phyloP scores from a whole-genome alignment of 2,888 invertebrate species.

The Ophioninae sp. region DNA sequence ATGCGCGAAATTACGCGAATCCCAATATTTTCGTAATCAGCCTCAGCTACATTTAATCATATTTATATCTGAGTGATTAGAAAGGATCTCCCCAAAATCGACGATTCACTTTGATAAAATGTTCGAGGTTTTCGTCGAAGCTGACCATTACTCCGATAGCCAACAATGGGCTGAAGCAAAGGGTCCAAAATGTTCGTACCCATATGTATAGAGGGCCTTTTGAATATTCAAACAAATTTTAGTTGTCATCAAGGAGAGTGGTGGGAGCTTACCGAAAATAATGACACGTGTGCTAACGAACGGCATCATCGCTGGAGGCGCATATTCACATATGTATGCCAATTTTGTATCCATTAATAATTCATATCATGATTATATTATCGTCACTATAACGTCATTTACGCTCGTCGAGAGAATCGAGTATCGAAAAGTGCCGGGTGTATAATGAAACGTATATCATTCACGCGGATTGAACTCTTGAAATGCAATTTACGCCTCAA shows the following conservation, averaged over 20 bases:
- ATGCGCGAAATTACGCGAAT: neutral
- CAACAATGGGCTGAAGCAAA: neutral
- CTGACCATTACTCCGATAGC: neutral
- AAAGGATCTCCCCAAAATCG: neutral
- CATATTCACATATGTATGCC: conserved; percentile 17
- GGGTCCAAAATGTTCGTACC: neutral
- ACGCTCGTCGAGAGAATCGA: conserved; percentile 51
- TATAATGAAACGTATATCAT: neutral
- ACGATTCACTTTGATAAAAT: neutral
- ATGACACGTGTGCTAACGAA: conserved; percentile 22
- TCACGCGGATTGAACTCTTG: neutral
- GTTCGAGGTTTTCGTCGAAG: neutral
- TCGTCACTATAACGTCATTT: conserved; percentile 38
- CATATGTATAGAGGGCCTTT: neutral
- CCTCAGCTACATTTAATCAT: neutral
- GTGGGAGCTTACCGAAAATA: conserved; percentile 40
- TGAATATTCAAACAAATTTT: conserved; percentile 41
- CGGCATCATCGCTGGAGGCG: neutral
- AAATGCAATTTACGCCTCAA: neutral
- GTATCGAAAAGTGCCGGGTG: neutral
- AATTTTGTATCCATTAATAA: conserved; percentile 55
- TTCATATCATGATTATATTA: conserved; percentile 48
- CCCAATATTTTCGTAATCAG: neutral
- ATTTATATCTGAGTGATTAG: neutral
- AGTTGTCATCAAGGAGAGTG: conserved; percentile 38